Conservation (phyloP, 1,140 invertebrate species). For the Zaprionus inermis region DNA sequence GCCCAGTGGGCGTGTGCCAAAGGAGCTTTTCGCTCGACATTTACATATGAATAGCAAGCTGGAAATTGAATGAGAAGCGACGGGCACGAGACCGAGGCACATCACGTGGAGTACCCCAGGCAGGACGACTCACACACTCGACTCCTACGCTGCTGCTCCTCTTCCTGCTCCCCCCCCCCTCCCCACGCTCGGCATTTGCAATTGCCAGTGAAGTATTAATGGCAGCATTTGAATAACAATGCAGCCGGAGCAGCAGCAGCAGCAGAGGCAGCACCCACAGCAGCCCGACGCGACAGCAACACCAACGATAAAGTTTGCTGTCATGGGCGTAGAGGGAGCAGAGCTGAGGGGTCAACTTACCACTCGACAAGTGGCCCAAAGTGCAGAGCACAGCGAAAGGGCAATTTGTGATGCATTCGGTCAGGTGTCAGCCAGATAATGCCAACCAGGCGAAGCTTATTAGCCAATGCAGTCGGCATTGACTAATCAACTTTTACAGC, state of each 20-base stretch:
- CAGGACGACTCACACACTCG: constrained; percentile 3
- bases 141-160: not conserved
- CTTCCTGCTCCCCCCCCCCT: not conserved
- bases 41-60: constrained; percentile 54
- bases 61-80: constrained; percentile 48
- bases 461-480: not conserved
- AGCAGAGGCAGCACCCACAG: constrained; percentile 16
- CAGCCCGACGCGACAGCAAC: not conserved
- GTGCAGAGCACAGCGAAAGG: constrained; percentile 27
- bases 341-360: no score
- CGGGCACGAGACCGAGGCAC: constrained; percentile 21
- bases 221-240: constrained; percentile 81
- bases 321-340: constrained; percentile 5
- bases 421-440: constrained; percentile 23
- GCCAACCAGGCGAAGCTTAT: constrained; percentile 8
- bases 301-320: constrained; percentile 34
- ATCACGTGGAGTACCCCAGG: constrained; percentile 8
- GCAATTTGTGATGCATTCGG: constrained; percentile 44
- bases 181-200: constrained; percentile 42
- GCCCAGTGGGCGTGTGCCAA: constrained; percentile 9
- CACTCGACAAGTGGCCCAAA: constrained; percentile 28
- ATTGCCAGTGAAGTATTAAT: constrained; percentile 80
- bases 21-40: constrained; percentile 18
- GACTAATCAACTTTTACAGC: not conserved
- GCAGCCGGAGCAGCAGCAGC: constrained; percentile 19